Evolutionary conservation across 2,888 invertebrate species (phyloP).

Genomic region (Mythimna lalbum): DNA sequence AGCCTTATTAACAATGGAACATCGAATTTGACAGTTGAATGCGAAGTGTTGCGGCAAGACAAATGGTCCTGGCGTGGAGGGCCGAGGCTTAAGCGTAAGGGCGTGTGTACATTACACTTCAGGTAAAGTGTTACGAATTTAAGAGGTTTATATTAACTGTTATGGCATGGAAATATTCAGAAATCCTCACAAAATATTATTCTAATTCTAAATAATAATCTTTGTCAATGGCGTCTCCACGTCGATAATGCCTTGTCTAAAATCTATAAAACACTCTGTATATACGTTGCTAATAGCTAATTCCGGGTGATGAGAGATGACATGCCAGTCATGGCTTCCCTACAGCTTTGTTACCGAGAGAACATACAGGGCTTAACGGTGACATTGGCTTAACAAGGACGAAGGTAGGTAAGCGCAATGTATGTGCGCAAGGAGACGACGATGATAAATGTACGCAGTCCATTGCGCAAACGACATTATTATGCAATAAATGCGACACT

Average conservation of each 20-base stretch:
- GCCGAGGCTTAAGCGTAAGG: constrained; percentile 52
- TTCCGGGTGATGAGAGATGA: constrained; percentile 29
- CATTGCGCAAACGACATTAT: constrained; percentile 53
- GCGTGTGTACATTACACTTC: constrained; percentile 51
- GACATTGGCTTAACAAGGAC: constrained; percentile 42
- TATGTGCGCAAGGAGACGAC: constrained; percentile 39
- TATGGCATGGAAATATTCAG: constrained; percentile 4
- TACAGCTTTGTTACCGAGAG: constrained; percentile 32
- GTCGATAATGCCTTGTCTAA: background rate
- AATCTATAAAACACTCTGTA: constrained; percentile 6
- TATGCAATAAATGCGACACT: constrained; percentile 49
- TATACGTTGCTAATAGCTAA: constrained; percentile 17
- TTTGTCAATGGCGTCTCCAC: background rate
- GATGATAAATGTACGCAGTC: constrained; percentile 49
- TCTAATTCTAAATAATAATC: constrained; percentile 7
- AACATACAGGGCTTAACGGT: constrained; percentile 38
- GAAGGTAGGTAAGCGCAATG: constrained; percentile 34
- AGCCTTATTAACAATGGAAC: constrained; percentile 73
- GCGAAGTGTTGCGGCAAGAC: constrained; percentile 71
- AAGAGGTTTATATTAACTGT: constrained; percentile 28
- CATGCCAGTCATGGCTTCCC: constrained; percentile 29
- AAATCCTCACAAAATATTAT: constrained; percentile 12
- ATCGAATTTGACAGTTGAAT: constrained; percentile 79
- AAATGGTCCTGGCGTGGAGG: constrained; percentile 65
- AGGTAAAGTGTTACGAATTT: constrained; percentile 26